These are phyloP conservation scores for Apaloderma vittatum DNA, from an alignment of 2,113 vertebrate genomes.

Conservation along the genomic window DNA sequence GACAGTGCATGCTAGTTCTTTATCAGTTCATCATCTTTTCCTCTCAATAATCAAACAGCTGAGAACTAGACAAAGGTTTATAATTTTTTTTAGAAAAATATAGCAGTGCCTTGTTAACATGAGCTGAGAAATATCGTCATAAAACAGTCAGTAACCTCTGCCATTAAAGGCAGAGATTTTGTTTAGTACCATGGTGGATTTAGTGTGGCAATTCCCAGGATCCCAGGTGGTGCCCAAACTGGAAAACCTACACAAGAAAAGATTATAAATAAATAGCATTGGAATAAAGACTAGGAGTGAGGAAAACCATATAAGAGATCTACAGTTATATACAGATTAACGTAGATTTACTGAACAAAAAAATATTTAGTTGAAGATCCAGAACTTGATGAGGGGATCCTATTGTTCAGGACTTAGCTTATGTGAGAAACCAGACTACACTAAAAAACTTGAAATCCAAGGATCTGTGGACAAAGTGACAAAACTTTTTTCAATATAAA, in stretches of 20 bases:
- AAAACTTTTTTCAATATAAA: conserved; percentile 36
- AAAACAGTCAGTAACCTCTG: background rate
- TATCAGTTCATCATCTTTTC: conserved; percentile 14
- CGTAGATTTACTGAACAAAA: background rate
- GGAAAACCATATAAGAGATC: background rate
- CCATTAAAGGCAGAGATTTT: background rate
- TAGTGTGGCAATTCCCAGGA: background rate
- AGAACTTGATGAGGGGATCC: background rate
- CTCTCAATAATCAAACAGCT: background rate
- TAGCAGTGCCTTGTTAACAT: background rate
- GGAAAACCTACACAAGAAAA: background rate
- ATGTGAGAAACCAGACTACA: background rate
- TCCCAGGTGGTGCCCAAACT: background rate
- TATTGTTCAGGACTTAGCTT: background rate
- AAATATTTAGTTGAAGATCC: background rate
- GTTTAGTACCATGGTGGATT: background rate
- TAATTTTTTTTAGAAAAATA: background rate
- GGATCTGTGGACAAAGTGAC: background rate
- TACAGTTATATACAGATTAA: background rate
- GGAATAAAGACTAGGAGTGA: background rate
- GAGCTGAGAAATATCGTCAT: background rate
- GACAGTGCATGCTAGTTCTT: background rate
- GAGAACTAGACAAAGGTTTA: background rate
- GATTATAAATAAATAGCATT: background rate
- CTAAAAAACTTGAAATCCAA: conserved; percentile 19